Base-by-base conservation (phyloP, 1,140 invertebrate genomes). In the Drosophila kepulauana region DNA sequence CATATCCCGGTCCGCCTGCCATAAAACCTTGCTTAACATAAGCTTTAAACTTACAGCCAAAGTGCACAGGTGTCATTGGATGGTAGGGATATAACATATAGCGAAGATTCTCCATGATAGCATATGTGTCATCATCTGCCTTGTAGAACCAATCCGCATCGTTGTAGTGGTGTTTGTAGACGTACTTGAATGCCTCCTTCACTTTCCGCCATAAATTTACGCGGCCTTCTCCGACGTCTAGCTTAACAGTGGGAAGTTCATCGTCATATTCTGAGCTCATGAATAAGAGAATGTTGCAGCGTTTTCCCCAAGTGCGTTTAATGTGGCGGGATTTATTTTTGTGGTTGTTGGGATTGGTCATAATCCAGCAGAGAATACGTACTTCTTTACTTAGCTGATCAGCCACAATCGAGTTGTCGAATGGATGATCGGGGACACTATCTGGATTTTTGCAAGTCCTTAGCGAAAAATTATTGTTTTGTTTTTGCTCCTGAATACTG, bases 171-270 rank as follows among this genome's bases (percentile, higher is more conserved):
- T 98, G 94, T 57, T 97, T 94, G 84, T 98, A 98, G 25, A 97
- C 94, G 90, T 98, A 98, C 89, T 96, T 95, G 92, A 99, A 99
- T 0, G 98, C 98, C 86, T 96, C 96, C 93, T 98, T 98, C 0
- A 98, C 99, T 93, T 99, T 99, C 11, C 95, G 97, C 97, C 98
- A 99, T 6, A 99, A 93, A 91, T 97, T 96, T 75, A 99, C 95
- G 51, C 98, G 94, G 1, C 98, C 98, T 93, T 99, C 98, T 8
- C 94, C 93, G 0, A 99, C 96, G 46, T 95, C 95, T 49, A 97
- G 88, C n/a, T 95, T 95, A 25, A 97, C 93, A 2, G 96, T 91
- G 35, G 96, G 96, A 64, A 97, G 92, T 45, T 93, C 94, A 7
- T 92, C 72, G 91, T 97, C 96, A 93, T 95, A 94, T 62, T 93